Evolutionary conservation across 1,140 invertebrate genomes (phyloP).

Genomic region (Neoseiulus cucumeris): DNA sequence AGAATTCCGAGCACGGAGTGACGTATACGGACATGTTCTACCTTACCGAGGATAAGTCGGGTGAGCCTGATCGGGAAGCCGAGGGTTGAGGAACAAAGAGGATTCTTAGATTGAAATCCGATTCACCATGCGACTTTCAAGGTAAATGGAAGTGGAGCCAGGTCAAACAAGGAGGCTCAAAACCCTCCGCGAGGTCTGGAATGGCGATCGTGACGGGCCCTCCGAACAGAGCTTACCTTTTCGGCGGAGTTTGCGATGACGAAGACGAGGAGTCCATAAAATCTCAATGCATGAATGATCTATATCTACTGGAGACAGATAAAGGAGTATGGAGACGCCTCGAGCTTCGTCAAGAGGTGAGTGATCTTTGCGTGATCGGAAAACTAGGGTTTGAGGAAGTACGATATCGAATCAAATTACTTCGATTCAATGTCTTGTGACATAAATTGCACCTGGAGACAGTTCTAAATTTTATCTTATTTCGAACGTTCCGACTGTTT

Average conservation of each 20-base stretch:
- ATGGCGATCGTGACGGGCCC: slow-evolving; percentile 33
- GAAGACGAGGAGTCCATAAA: slow-evolving; percentile 47
- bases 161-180: slow-evolving; percentile 44
- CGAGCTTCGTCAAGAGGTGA: slow-evolving; percentile 18
- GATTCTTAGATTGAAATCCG: no score
- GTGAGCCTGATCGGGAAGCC: no score
- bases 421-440: no score
- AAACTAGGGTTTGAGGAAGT: no score
- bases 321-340: slow-evolving; percentile 44
- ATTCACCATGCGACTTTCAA: background rate
- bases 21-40: slow-evolving; percentile 63
- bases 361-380: no score
- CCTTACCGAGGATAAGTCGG: slow-evolving; percentile 25
- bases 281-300: slow-evolving; percentile 61
- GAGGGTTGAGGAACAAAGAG: no score
- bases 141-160: slow-evolving; percentile 52
- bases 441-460: slow-evolving; percentile 28
- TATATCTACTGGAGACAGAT: slow-evolving; percentile 52
- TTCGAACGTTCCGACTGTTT: background rate
- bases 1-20: slow-evolving; percentile 55
- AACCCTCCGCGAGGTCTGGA: slow-evolving; percentile 45
- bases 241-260: slow-evolving; percentile 61
- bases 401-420: no score
- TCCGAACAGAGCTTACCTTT: slow-evolving; percentile 42
- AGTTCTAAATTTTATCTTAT: slow-evolving; percentile 10